Conservation (phyloP, 2,797 vertebrate species). For the Siniperca obscura region DNA sequence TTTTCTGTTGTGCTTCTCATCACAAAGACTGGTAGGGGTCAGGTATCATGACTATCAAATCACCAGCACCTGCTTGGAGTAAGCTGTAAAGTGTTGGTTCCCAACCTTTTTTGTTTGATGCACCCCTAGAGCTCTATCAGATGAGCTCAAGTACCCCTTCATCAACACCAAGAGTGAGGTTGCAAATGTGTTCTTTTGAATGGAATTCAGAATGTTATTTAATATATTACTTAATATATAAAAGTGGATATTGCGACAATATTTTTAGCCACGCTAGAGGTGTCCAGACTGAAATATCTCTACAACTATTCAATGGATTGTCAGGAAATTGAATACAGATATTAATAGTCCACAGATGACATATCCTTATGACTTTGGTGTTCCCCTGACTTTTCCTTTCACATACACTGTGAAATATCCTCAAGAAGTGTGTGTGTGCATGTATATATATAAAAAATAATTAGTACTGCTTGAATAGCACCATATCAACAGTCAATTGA, state of each 20-base stretch:
- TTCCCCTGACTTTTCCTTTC: not conserved
- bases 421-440: no score
- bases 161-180: not conserved
- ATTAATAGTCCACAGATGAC: not conserved
- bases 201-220: constrained; percentile 14
- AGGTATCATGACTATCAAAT: constrained; percentile 19
- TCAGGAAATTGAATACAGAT: not conserved
- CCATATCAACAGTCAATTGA: no score
- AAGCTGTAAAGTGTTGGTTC: not conserved
- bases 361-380: not conserved
- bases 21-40: constrained; percentile 12
- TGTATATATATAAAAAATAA: no score
- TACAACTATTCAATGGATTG: not conserved
- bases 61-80: constrained; percentile 22
- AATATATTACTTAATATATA: not conserved
- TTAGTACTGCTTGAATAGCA: no score
- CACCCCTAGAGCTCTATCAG: not conserved
- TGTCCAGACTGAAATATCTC: not conserved
- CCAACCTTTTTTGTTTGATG: not conserved
- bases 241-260: not conserved
- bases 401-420: no score
- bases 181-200: constrained; percentile 3
- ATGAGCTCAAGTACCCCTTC: not conserved
- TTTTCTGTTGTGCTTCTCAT: constrained; percentile 23
- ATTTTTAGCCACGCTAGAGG: not conserved